These are phyloP conservation scores for Hiodon tergisus DNA, from an alignment of 2,113 vertebrate genomes.

Conservation along the genomic window DNA sequence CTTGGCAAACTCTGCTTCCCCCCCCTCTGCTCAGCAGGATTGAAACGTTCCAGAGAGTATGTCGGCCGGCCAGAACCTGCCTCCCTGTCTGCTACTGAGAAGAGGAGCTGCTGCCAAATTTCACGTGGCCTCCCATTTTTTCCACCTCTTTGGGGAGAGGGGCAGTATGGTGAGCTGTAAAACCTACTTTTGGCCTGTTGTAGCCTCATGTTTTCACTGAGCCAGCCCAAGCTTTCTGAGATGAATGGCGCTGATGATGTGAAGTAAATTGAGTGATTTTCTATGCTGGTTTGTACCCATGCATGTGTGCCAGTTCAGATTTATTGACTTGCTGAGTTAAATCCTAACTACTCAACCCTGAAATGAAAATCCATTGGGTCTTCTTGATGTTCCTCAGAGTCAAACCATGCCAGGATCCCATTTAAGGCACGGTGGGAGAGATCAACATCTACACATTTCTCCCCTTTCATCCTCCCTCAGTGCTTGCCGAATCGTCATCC, in stretches of 20 bases:
- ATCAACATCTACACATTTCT: neutral
- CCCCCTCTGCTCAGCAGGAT: constrained; percentile 32
- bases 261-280: neutral
- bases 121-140: constrained; percentile 1
- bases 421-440: neutral
- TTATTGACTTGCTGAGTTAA: constrained; percentile 52
- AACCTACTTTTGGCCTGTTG: no score
- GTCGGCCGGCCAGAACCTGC: constrained; percentile 35
- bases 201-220: no score
- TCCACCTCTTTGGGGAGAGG: neutral
- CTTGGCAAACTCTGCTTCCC: constrained; percentile 9
- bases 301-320: constrained; percentile 36
- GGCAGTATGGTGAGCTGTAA: no score
- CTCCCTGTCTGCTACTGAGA: constrained; percentile 7
- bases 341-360: constrained; percentile 47
- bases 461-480: constrained; percentile 26
- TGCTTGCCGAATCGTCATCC: constrained; percentile 50
- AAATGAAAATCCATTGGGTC: constrained; percentile 55
- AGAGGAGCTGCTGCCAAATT: neutral
- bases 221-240: neutral
- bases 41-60: constrained; percentile 45
- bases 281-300: neutral
- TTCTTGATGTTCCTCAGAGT: constrained; percentile 25
- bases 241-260: neutral
- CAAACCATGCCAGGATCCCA: constrained; percentile 1